phyloP scores from a whole-genome alignment of 2,113 vertebrate genomes.

The Capreolus pygargus region DNA sequence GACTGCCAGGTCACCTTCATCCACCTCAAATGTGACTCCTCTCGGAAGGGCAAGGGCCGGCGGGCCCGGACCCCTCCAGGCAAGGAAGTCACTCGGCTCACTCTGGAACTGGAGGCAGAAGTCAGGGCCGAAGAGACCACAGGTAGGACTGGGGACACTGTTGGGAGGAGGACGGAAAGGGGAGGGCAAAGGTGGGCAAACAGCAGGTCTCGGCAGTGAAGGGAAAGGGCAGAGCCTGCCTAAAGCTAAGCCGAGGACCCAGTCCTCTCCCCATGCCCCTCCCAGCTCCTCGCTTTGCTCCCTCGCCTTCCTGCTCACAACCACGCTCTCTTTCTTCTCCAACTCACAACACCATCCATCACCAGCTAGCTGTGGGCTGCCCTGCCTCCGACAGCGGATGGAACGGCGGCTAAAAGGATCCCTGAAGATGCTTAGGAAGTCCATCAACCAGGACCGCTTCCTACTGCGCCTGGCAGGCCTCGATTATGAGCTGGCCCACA shows the following conservation, averaged over 20 bases:
- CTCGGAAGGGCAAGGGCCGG: slow-evolving; percentile 89
- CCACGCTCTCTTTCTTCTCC: neutral
- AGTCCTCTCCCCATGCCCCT: neutral
- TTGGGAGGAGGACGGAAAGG: neutral
- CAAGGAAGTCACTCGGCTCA: slow-evolving; percentile 95
- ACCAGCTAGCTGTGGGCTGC: slow-evolving; percentile 91
- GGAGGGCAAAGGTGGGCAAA: neutral
- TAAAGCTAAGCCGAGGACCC: neutral
- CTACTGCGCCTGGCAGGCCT: slow-evolving; percentile 93
- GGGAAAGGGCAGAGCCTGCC: neutral
- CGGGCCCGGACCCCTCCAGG: slow-evolving; percentile 91
- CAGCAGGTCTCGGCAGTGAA: neutral
- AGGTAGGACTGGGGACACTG: slow-evolving; percentile 79
- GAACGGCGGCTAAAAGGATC: slow-evolving; percentile 94
- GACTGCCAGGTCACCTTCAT: slow-evolving; percentile 97
- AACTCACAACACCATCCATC: neutral
- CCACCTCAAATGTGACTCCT: slow-evolving; percentile 96
- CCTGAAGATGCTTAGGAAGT: slow-evolving; percentile 96
- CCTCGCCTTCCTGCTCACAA: neutral
- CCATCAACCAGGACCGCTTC: slow-evolving; percentile 98
- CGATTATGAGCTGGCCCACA: slow-evolving; percentile 96
- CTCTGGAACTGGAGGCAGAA: slow-evolving; percentile 95
- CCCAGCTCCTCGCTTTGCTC: neutral
- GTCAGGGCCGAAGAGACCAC: slow-evolving; percentile 94
- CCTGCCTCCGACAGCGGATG: slow-evolving; percentile 92